Base-by-base conservation (phyloP, 2,113 vertebrate genomes). In the Nansenia antarctica region DNA sequence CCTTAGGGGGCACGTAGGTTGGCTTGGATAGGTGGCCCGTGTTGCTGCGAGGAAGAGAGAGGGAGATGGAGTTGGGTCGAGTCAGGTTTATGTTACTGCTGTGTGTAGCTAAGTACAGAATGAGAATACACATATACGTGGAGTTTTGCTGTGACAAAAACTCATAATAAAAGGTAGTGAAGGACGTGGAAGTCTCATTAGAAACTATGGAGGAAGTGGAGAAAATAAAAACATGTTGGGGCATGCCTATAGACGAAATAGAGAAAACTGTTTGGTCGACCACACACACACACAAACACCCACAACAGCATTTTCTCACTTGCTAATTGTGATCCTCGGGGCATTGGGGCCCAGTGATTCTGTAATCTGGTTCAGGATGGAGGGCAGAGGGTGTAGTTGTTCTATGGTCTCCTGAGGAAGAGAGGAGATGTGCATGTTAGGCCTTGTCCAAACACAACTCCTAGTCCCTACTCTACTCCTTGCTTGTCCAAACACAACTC, bases 361-460 rank as follows among this genome's bases (percentile, higher is more conserved):
- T 70, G 90, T 90, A 20, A 99, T 96, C 85, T 95, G 94, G 15
- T 84, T 92, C 26, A 99, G 92, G 62, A 99, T 97, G 20, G 91
- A 94, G 52, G 97, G 96, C 65, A 98, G 88, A 0, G 95, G 96
- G 58, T 96, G 87, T 82, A 98, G 84, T 69, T 90, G 91, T 79
- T 96, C 87, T 63, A 93, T 81, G 0, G 92, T 96, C 52, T 86
- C 82, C 97, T 99, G 24, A 1, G 0, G 53, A 78, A 72, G 37
- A 79, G 55, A 78, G 15, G 71, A 66, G 1, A 66, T 26, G 1
- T 61, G n/a, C 7, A 63, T 55, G 32, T 72, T 77, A 80, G 45
- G n/a, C n/a, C n/a, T n/a, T n/a, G n/a, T n/a, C n/a, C n/a, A n/a
- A n/a, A n/a, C n/a, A n/a, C n/a, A n/a, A n/a, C n/a, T n/a, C n/a